Conservation (phyloP, 1,140 invertebrate species). For the Galendromus occidentalis region DNA sequence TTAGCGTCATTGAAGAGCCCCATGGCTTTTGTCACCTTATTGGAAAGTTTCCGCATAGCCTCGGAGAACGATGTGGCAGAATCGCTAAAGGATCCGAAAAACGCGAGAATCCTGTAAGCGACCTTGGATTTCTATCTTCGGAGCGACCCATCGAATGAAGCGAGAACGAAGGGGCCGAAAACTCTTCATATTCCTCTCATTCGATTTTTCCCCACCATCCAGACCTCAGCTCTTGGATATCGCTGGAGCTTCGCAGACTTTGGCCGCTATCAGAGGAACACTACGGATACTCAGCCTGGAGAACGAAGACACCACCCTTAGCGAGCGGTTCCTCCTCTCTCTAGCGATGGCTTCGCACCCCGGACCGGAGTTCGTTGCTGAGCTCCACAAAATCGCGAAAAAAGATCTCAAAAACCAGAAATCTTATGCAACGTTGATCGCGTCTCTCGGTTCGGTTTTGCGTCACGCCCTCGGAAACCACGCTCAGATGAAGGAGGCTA, state of each 20-base stretch:
- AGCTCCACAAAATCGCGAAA: constrained; percentile 22
- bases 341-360: constrained; percentile 42
- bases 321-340: constrained; percentile 50
- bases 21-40: constrained; percentile 2
- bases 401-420: constrained; percentile 21
- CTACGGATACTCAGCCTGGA: constrained; percentile 41
- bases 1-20: background rate
- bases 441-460: constrained; percentile 14
- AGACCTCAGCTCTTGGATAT: constrained; percentile 45
- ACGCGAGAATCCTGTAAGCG: background rate
- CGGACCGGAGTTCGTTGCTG: constrained; percentile 32
- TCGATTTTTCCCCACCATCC: constrained; percentile 17
- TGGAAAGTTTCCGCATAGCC: constrained; percentile 1
- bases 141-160: too few species aligned
- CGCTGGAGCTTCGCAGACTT: constrained; percentile 44
- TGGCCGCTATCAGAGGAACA: constrained; percentile 41
- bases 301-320: constrained; percentile 34
- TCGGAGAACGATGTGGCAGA: background rate
- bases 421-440: constrained; percentile 14
- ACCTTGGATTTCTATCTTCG: background rate
- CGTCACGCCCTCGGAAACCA: constrained; percentile 13
- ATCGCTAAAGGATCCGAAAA: background rate
- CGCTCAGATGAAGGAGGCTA: background rate
- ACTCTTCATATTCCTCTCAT: too few species aligned
- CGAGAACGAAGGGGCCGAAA: too few species aligned